Evolutionary conservation across 2,113 vertebrate species (phyloP), one percentile per base, ranked within the genome.

Genomic region (Piaya cayana): DNA sequence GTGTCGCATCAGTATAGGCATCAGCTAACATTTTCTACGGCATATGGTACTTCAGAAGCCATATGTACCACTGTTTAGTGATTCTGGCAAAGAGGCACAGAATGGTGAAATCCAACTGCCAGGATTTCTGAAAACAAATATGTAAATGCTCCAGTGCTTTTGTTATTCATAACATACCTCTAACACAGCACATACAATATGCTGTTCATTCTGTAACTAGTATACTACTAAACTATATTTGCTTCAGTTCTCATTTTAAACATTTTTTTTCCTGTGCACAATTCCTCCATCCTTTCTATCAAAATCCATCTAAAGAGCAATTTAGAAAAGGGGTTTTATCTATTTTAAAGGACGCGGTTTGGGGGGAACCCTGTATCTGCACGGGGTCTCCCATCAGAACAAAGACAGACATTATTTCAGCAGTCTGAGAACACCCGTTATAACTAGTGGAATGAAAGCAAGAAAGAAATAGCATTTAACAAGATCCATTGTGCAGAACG

Each of bases 1-100:
- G 97, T 97, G 98, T 98, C 96, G 97, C 98, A 98, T 98, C 98
- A 98, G 98, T 98, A 98, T 98, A 98, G 98, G 98, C 98, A 99
- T 98, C 98, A 98, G 98, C 98, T 98, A 99, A 98, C 99, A 98
- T 99, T 99, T 98, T 98, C 98, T 98, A 98, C 91, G 99, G 99
- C 99, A 99, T 99, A 99, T 99, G 99, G 99, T 98, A 98, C 99
- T 99, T 99, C 98, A 99, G 99, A 98, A 99, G 99, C 99, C 99
- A 99, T 99, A 99, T 99, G 99, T 98, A 99, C 98, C 98, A 98
- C 98, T 99, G 99, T 99, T 99, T 99, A 99, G 99, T 98, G 98
- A 99, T 99, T 99, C 98, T 99, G 99, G 99, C 99, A 99, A 98
- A 98, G 98, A 98, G 97, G 98, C 98, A 94, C 97, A 98, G 98